Evolutionary conservation across 2,113 vertebrate genomes (phyloP).

Genomic region (Onychostruthus taczanowskii): DNA sequence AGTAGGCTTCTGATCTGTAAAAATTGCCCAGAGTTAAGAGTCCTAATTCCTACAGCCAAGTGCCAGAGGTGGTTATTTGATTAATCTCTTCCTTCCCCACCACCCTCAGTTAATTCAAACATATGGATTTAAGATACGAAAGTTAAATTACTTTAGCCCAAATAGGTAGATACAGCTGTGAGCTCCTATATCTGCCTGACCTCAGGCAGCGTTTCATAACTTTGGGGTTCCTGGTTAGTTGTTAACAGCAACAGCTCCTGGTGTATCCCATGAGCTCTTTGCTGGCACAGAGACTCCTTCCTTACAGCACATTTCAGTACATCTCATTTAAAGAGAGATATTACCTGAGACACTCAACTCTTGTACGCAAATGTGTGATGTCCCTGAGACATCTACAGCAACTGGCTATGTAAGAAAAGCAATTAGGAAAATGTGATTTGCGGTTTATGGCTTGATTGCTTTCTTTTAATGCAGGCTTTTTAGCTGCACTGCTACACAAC

Average conservation of each 20-base stretch:
- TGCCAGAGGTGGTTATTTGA: neutral
- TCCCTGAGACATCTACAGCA: constrained; percentile 13
- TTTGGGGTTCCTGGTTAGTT: neutral
- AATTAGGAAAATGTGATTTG: constrained; percentile 36
- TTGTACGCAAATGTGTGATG: neutral
- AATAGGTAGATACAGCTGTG: neutral
- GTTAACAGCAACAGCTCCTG: neutral
- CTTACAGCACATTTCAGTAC: neutral
- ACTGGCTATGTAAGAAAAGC: constrained; percentile 14
- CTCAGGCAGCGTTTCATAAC: neutral
- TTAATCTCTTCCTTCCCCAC: neutral
- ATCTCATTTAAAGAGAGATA: neutral
- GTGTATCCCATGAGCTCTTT: neutral
- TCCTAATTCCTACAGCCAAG: neutral
- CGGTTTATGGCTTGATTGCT: neutral
- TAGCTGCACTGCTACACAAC: neutral
- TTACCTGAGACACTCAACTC: neutral
- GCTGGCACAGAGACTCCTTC: neutral
- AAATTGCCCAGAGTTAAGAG: neutral
- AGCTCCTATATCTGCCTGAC: neutral
- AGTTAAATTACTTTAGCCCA: neutral
- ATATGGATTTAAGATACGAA: neutral
- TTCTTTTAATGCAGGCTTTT: constrained; percentile 5
- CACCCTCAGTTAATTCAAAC: neutral
- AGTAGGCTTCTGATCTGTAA: neutral